Percentiles rank a stretch among this genome's conserved stretches.
Conservation (phyloP, 2,797 vertebrate species). For the Pseudomugil gertrudae region DNA sequence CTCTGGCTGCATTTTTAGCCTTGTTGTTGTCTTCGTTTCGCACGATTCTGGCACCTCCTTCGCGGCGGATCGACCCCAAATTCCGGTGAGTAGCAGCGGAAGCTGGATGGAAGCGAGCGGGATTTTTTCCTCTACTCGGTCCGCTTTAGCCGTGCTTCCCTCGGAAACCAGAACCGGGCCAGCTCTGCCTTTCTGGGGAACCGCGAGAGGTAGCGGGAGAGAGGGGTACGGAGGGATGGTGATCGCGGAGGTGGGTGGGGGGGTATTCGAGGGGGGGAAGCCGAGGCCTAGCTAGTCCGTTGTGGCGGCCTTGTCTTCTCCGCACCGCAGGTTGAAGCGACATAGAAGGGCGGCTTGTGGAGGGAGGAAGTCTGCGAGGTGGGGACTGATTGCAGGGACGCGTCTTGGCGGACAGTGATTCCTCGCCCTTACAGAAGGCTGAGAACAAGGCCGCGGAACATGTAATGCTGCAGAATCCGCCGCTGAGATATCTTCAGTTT, state of each 20-base stretch:
- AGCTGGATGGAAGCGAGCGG: constrained; percentile 21
- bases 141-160: constrained; percentile 58
- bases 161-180: constrained; percentile 79
- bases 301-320: constrained; percentile 82
- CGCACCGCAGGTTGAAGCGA: constrained; percentile 72
- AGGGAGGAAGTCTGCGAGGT: constrained; percentile 75
- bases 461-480: constrained; percentile 51
- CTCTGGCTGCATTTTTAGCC: constrained; percentile 85
- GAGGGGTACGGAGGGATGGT: constrained; percentile 76
- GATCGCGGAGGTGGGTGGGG: constrained; percentile 69
- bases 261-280: constrained; percentile 48
- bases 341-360: constrained; percentile 75
- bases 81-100: constrained; percentile 80
- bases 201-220: constrained; percentile 80
- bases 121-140: constrained; percentile 34
- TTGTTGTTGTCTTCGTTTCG: constrained; percentile 85
- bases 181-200: constrained; percentile 77
- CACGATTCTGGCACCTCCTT: constrained; percentile 73
- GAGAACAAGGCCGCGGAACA: constrained; percentile 50
- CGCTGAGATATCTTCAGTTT: constrained; percentile 55
- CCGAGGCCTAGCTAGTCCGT: constrained; percentile 78
- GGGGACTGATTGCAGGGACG: constrained; percentile 63
- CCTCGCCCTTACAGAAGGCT: constrained; percentile 40
- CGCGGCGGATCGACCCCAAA: constrained; percentile 75
- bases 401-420: constrained; percentile 48